Evolutionary conservation across 2,888 invertebrate species (phyloP), one percentile per base, ranked within the genome.

Genomic region (Kryphioiulus occultus): DNA sequence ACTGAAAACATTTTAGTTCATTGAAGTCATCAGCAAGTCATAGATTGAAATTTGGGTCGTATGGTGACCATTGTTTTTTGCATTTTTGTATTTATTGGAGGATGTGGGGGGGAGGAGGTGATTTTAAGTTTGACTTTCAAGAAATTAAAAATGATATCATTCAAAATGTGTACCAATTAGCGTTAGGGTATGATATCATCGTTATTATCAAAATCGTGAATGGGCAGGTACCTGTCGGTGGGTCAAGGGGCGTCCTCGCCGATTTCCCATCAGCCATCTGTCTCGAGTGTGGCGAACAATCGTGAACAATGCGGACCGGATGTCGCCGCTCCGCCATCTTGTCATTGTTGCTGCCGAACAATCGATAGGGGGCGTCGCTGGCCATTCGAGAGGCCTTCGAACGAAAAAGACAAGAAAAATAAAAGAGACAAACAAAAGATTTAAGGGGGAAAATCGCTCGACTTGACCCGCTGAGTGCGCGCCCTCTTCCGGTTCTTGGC

Each of bases 361-460:
- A 68, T 68, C 68, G 68, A 68, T 68, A 68, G 68, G 19, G 68
- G 68, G 68, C 68, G 68, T 68, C 26, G 10, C 68, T 68, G 68
- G 5, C 68, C 68, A 68, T 9, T 68, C 68, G 26, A 68, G 68
- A n/a, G 22, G 10, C 68, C 26, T 26, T 22, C 44, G 7, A 68
- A 68, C 26, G 26, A 26, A 0, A 68, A 68, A 26, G 68, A 10
- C 22, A 1, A 68, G 26, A 26, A 68, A 68, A 68, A 68, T 1
- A 4, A 26, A 9, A 68, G 26, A 22, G 26, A 19, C 7, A 53
- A 53, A 53, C 53, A 53, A 68, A 17, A 53, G 22, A 26, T 68
- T 68, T 68, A 26, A 26, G 7, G 68, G 68, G 68, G 26, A 53
- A 68, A 68, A 59, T 5, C 22, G 15, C 59, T 4, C n/a, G n/a